These are phyloP conservation scores for Psilopogon haemacephalus DNA, from an alignment of 2,113 vertebrate species.

Conservation along the genomic window DNA sequence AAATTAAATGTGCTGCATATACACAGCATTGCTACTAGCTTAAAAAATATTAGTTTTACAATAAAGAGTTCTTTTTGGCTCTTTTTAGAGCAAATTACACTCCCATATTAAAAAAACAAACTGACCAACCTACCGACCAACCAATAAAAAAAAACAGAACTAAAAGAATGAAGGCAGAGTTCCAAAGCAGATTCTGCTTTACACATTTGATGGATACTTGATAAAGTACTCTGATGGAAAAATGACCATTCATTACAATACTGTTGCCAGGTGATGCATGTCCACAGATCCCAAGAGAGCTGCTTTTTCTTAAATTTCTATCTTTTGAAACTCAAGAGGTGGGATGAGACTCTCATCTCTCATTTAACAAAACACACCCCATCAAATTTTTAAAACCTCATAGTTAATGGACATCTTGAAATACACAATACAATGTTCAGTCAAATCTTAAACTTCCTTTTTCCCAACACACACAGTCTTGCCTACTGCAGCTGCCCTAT, in stretches of 20 bases:
- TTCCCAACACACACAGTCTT: background rate
- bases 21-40: background rate
- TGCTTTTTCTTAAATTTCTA: background rate
- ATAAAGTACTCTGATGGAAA: background rate
- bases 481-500: background rate
- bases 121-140: background rate
- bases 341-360: background rate
- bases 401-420: background rate
- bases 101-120: background rate
- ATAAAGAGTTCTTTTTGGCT: background rate
- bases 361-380: background rate
- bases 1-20: background rate
- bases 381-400: background rate
- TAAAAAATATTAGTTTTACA: background rate
- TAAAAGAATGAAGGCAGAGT: background rate
- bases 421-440: background rate
- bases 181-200: background rate
- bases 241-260: background rate
- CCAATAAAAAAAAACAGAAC: background rate
- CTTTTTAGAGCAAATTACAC: background rate
- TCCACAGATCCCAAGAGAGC: background rate
- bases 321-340: background rate
- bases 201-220: background rate
- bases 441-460: background rate
- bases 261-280: background rate